Base-by-base conservation (phyloP, 2,797 vertebrate species). In the Notamacropus eugenii region DNA sequence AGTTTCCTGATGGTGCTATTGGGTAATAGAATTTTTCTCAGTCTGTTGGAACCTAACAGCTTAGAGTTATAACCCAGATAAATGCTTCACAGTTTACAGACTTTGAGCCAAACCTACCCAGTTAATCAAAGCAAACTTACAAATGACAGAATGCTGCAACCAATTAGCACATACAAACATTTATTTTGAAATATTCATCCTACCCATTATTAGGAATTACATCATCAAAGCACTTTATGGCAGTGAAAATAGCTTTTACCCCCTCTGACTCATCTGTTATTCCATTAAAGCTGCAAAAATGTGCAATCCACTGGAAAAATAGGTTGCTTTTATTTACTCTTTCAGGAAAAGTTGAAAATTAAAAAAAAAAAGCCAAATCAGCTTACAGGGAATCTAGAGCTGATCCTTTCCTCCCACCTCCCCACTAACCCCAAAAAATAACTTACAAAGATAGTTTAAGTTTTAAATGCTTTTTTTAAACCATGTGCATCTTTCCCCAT, bases 221-320 rank as follows among this genome's bases (percentile, higher is more conserved):
- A 99, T 99, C 98, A 99, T 99, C 98, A 98, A 99, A 98, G 99
- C 98, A 99, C 98, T 99, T 99, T 97, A 98, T 98, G 99, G 98
- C 99, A 99, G 98, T 99, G 99, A 99, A 99, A 99, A 99, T 99
- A 98, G 98, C 98, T 99, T 98, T 98, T 98, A 98, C 97, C 98
- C 98, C 98, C 97, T 99, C 98, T 98, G 98, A 98, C 98, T 98
- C 98, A 98, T 98, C 98, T 98, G 97, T 98, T 98, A 98, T 98
- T 98, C 98, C 98, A 99, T 99, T 99, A 99, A 99, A 99, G 98
- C 99, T 99, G 99, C 98, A 99, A 99, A 98, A 99, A 99, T 99
- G 99, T 99, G 99, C 98, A 98, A 99, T 99, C 98, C 98, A 98
- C 98, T 99, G 98, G 98, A 99, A 99, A 99, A 99, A 99, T 99